Base-by-base conservation (phyloP, 2,113 vertebrate species). In the Raphicerus campestris region DNA sequence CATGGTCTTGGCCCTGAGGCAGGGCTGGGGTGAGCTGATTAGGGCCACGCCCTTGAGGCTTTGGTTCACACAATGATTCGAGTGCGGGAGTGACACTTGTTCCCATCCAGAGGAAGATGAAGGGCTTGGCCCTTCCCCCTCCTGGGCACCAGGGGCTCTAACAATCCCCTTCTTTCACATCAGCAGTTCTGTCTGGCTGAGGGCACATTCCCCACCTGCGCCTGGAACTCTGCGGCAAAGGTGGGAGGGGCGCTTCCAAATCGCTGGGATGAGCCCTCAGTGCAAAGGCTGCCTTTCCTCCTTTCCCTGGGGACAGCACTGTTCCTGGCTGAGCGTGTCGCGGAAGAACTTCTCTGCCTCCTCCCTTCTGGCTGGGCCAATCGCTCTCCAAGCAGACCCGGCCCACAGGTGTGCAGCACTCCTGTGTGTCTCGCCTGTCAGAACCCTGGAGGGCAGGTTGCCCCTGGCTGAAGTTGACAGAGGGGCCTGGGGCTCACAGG, bases 31-130 rank as follows among this genome's bases (percentile, higher is more conserved):
- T 11, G 26, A 83, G 24, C 35, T 45, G 35, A 93, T 0, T 42
- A 28, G 26, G 30, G 51, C 47, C 51, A n/a, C 0, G 1, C 73
- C 73, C 81, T 55, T 39, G 60, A 96, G n/a, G 47, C 91, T 96
- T 95, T 82, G 89, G 96, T 94, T 97, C 92, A 58, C 73, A 87
- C 28, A 80, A 39, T 86, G 84, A 45, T 75, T 75, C 0, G 10
- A 73, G 66, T 73, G 60, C 53, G 35, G 47, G 30, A 73, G 82
- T 80, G 42, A 92, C 32, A 83, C 20, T 28, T 60, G 45, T 63
- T 87, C 28, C 15, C 24, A 16, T 22, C 70, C 89, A 51, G 87
- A 15, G 88, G 70, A 55, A 91, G 75, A 56, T 39, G 61, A 16
- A 4, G 7, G 81, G 60, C 84, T 88, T 82, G 80, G 63, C 70